Evolutionary conservation across 2,888 invertebrate species (phyloP).

Genomic region (Apomyelois bistriatella): DNA sequence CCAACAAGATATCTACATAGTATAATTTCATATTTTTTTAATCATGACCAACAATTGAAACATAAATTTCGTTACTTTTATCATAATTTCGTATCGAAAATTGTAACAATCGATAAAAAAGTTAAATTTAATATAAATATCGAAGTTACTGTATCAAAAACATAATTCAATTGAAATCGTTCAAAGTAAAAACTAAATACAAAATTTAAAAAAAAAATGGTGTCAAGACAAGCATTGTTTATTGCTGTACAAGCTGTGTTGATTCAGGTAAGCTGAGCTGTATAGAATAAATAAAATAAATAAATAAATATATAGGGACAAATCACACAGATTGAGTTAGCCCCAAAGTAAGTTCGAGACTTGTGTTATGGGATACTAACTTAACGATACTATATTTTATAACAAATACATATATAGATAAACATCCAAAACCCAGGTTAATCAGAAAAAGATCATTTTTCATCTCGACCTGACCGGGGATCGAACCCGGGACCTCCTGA

Average conservation of each 20-base stretch:
- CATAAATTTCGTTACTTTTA: neutral
- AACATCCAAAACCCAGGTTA: too few relatives aligned
- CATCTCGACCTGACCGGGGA: too few relatives aligned
- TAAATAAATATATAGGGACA: too few relatives aligned
- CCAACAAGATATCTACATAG: too few relatives aligned
- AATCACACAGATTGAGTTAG: too few relatives aligned
- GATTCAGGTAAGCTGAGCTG: neutral
- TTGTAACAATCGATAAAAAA: neutral
- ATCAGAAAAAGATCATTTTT: too few relatives aligned
- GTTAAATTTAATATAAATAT: neutral
- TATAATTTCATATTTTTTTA: too few relatives aligned
- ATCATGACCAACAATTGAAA: neutral
- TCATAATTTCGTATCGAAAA: neutral
- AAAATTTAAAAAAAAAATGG: neutral
- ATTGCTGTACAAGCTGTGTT: neutral
- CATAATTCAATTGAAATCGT: neutral
- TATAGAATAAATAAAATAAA: neutral
- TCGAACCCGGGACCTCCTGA: too few relatives aligned
- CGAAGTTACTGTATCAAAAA: neutral
- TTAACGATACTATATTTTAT: too few relatives aligned
- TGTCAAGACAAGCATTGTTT: neutral
- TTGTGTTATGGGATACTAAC: too few relatives aligned
- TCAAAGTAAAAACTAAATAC: neutral
- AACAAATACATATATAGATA: too few relatives aligned
- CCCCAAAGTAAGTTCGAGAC: too few relatives aligned